These are phyloP conservation scores for Acholoe squamosa DNA, from an alignment of 2,888 invertebrate genomes.

Conservation along the genomic window DNA sequence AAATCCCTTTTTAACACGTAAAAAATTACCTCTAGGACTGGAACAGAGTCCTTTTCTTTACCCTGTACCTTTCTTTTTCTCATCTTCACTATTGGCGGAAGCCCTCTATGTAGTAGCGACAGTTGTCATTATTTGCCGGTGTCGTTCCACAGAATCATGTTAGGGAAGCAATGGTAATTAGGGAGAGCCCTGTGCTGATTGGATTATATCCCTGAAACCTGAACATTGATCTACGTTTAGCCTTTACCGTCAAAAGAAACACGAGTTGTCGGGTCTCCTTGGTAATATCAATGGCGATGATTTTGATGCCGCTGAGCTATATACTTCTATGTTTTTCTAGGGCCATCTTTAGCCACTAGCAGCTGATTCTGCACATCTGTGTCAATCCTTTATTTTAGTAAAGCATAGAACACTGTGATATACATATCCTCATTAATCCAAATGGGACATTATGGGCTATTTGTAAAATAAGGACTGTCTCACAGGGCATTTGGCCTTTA, in stretches of 20 bases:
- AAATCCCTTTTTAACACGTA: not conserved
- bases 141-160: not conserved
- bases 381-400: no score
- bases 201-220: not conserved
- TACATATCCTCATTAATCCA: no score
- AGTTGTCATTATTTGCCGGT: not conserved
- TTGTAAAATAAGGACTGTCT: no score
- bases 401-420: no score
- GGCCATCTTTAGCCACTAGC: no score
- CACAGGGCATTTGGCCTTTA: no score
- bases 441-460: no score
- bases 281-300: not conserved
- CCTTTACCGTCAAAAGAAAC: not conserved
- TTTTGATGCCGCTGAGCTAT: no score
- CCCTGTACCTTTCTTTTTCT: no score
- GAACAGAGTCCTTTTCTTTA: no score
- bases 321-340: no score
- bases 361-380: no score
- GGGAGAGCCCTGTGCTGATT: not conserved
- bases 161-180: not conserved
- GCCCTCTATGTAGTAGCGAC: not conserved
- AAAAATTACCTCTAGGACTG: not conserved
- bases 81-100: not conserved
- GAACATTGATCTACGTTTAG: slow-evolving; percentile 10
- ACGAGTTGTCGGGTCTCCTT: not conserved